These are phyloP conservation scores for Sylvilagus floridanus DNA, from an alignment of 2,797 vertebrate species.

Conservation along the genomic window DNA sequence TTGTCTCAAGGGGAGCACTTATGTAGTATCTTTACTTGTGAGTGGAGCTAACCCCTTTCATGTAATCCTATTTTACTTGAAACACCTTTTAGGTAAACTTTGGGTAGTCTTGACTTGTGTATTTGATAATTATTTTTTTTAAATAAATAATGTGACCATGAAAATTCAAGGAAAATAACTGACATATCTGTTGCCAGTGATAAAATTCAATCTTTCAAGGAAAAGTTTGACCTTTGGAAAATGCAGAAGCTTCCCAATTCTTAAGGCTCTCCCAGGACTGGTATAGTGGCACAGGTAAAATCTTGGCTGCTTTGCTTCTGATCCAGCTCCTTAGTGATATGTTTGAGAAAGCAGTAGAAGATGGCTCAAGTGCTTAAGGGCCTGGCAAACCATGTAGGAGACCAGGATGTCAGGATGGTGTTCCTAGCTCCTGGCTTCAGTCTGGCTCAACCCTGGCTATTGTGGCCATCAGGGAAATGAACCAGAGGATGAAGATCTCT, in stretches of 20 bases:
- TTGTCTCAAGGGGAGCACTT: not conserved
- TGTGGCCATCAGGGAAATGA: too few species aligned
- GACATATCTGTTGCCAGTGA: not conserved
- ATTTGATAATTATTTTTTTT: not conserved
- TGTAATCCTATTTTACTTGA: slow-evolving; percentile 21
- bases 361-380: too few species aligned
- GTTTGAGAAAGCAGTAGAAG: too few species aligned
- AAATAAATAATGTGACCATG: not conserved
- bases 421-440: too few species aligned
- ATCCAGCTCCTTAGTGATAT: too few species aligned
- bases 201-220: slow-evolving; percentile 27
- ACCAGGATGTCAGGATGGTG: too few species aligned
- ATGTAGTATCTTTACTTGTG: not conserved
- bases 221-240: slow-evolving; percentile 29
- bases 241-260: not conserved
- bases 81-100: not conserved
- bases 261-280: not conserved
- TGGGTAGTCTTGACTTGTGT: not conserved
- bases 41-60: slow-evolving; percentile 3
- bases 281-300: too few species aligned
- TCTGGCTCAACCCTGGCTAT: too few species aligned
- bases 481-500: too few species aligned
- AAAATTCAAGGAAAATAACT: not conserved
- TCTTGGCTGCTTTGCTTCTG: too few species aligned
- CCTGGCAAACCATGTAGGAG: too few species aligned